Base-by-base conservation (phyloP, 1,140 invertebrate species). In the Onthophagus taurus region DNA sequence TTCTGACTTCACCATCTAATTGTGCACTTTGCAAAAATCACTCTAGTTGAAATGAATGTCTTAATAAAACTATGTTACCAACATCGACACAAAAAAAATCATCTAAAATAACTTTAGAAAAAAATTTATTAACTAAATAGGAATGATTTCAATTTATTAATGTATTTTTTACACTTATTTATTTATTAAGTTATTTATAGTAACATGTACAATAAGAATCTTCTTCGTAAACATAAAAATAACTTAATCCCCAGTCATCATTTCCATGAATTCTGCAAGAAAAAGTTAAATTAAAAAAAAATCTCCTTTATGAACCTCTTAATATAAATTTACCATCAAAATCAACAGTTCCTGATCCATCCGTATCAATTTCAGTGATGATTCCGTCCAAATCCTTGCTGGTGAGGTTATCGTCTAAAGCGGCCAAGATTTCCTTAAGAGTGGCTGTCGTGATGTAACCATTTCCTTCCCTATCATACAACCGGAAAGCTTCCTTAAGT, bases 361-460 rank as follows among this genome's bases (percentile, higher is more conserved):
- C 90, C 48, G 89, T 89, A 67, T 94, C 90, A 58, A 94, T 94
- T 72, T 94, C 90, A 53, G 84, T 82, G 51, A 89, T 89, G 63
- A 94, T 94, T 37, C 89, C 88, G 61, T 93, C 89, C 38, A 94
- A 71, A 58, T 85, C 82, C 8, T 78, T 71, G 56, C 77, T 82
- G 36, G 81, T 88, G 2, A 94, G 73, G 64, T 92, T 93, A 61
- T 93, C 89, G 55, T 94, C 90, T 14, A 94, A 71, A 4, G 90
- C 90, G 18, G 81, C 80, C 13, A 94, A 71, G 64, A 94, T 94
- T 69, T 94, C 90, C 58, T 89, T 83, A 11, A 94, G 71, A 3
- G 87, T 90, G 0, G 79, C 81, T 9, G 91, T 93, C 41, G 89
- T 92, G 60, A 94, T 94, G 68, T 92, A 94, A 56, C 89, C 89